phyloP scores from a whole-genome alignment of 92 coral and sea anemone genomes.

The Zoanthus sociatus region DNA sequence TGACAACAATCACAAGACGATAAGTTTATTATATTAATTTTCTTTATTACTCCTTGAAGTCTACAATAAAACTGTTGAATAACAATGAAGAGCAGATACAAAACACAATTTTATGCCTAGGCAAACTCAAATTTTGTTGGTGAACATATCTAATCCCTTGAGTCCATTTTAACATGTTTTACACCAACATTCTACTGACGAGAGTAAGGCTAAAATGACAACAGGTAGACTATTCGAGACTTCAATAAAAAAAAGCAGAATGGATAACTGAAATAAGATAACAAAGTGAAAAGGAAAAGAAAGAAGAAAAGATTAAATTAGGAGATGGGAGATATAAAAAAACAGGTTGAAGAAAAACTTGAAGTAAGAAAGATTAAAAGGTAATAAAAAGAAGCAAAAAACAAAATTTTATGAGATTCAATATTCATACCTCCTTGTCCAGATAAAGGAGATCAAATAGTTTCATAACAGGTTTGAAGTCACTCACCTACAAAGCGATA shows the following conservation, averaged over 20 bases:
- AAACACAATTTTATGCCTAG: no score
- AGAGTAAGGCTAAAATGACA: neutral
- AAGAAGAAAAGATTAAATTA: neutral
- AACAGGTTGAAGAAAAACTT: neutral
- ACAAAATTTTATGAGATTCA: no score
- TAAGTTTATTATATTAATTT: no score
- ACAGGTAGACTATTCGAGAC: neutral
- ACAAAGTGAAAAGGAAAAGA: neutral
- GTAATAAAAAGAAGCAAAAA: neutral
- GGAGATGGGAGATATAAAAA: neutral
- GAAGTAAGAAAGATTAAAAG: neutral
- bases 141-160: neutral
- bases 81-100: no score
- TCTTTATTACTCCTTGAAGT: no score
- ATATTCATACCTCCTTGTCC: constrained; percentile 80
- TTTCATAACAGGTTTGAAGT: constrained; percentile 89
- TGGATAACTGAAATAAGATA: neutral
- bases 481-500: constrained; percentile 73
- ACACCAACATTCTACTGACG: neutral
- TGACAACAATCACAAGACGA: no score
- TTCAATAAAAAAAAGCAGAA: no score
- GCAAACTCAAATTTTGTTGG: no score
- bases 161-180: neutral
- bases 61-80: no score
- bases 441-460: constrained; percentile 90